These are phyloP conservation scores for Mus pahari DNA, from an alignment of 2,113 vertebrate species.

Conservation along the genomic window DNA sequence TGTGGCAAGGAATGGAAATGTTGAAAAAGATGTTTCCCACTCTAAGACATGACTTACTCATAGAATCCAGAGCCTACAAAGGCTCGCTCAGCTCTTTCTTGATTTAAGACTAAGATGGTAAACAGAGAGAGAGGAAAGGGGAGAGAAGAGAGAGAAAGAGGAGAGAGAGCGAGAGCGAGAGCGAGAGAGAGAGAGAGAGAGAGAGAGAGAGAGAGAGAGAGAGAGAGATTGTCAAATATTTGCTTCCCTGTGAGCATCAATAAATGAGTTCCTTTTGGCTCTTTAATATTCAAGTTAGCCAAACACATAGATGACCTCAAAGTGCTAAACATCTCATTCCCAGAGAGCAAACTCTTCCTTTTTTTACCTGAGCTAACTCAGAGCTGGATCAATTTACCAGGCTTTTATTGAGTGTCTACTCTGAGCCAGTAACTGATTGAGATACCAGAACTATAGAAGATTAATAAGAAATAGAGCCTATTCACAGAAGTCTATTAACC, in stretches of 20 bases:
- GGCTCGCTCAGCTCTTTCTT: neutral
- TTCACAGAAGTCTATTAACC: neutral
- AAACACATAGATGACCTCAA: conserved; percentile 31
- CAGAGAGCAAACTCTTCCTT: conserved; percentile 31
- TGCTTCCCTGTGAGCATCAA: neutral
- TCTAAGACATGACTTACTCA: neutral
- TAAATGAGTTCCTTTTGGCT: neutral
- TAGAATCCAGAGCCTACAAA: neutral
- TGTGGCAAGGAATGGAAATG: neutral
- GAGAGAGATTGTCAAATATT: neutral
- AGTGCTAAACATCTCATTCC: conserved; percentile 29
- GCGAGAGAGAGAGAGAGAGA: neutral
- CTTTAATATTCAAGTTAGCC: conserved; percentile 56
- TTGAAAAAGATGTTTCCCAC: neutral
- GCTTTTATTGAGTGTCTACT: conserved; percentile 50
- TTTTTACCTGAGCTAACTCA: conserved; percentile 18
- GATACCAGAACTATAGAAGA: neutral
- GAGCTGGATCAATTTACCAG: conserved; percentile 8
- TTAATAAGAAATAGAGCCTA: neutral
- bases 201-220: neutral
- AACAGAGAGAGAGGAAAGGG: neutral
- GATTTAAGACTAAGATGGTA: neutral
- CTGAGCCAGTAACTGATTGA: conserved; percentile 19
- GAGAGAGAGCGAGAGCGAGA: neutral
- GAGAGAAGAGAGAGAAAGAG: neutral